Base-by-base conservation (phyloP, 2,888 invertebrate species). In the Bombylius discolor region DNA sequence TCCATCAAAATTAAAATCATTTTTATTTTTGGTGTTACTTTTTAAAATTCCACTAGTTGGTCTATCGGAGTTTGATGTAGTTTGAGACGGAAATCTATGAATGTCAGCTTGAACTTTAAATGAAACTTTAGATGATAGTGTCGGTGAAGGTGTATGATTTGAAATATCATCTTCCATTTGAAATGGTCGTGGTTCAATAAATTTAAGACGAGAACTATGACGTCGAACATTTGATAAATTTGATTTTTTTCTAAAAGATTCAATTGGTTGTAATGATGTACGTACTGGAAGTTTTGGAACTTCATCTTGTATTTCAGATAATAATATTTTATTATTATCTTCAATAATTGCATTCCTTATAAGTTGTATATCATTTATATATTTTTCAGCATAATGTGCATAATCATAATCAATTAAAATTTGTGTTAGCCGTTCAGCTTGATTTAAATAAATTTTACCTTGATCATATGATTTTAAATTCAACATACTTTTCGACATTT, bases 391-490 rank as follows among this genome's bases (percentile, higher is more conserved):
- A 47, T 79, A 76, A 7, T 73, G 71, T 45, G 78, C 77, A 49
- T 79, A 79, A 5, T 77, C 77, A 13, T 78, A 74, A 57, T 81
- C 79, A 56, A 82, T 82, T 57, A 77, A 73, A 13, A 87, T 73
- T 57, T 76, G 78, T 46, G 82, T 79, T 4, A 90, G 73, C 52
- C 85, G 77, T 59, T 80, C 79, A 1, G 85, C 82, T 65, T 89
- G 89, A 58, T 84, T 80, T 46, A 89, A 72, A 65, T 86, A 88
- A 57, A 84, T 78, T 3, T 79, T 72, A 8, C 84, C 82, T 65
- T 85, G 82, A 56, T 77, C 74, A 31, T 77, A 73, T 0, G 83
- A 79, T 12, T 80, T 78, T 59, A 83, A 81, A 59, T 79, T 77
- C 14, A 80, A 78, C 60, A 84, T 82, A 51, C 78, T 79, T 53